These are phyloP conservation scores for Vidua chalybeata DNA, from an alignment of 2,113 vertebrate species.

Conservation along the genomic window DNA sequence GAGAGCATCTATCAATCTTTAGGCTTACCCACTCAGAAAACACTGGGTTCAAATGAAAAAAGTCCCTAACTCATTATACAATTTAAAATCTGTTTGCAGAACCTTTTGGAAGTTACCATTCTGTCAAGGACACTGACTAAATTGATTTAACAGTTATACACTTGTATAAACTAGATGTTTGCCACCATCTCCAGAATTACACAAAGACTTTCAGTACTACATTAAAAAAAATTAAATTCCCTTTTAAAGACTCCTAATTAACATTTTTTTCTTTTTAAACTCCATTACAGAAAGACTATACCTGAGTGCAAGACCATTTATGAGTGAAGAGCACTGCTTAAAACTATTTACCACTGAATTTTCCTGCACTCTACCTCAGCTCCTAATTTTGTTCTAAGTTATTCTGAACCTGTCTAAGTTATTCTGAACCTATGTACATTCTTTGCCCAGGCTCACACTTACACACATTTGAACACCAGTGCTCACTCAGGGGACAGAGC, in stretches of 20 bases:
- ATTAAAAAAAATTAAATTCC: not conserved
- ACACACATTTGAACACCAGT: fast-evolving
- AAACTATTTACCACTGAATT: not conserved
- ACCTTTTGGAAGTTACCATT: not conserved
- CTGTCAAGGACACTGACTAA: not conserved
- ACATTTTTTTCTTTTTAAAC: not conserved
- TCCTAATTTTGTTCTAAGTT: not conserved
- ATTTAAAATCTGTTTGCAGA: not conserved
- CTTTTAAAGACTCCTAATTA: not conserved
- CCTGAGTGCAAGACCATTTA: not conserved
- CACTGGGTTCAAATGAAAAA: not conserved
- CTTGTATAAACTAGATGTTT: not conserved
- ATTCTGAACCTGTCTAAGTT: not conserved
- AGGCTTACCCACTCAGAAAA: not conserved
- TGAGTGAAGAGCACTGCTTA: not conserved
- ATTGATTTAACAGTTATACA: not conserved
- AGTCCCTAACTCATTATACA: not conserved
- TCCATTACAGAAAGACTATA: not conserved
- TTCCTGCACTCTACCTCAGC: not conserved
- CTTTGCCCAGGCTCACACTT: fast-evolving
- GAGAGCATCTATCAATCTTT: fast-evolving
- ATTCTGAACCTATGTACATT: fast-evolving
- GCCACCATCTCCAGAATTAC: not conserved
- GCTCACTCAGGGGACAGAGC: not conserved
- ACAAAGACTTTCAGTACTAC: not conserved